Evolutionary conservation across 2,888 invertebrate species (phyloP), one percentile per base, ranked within the genome.

Genomic region (Lithophane leautieri): DNA sequence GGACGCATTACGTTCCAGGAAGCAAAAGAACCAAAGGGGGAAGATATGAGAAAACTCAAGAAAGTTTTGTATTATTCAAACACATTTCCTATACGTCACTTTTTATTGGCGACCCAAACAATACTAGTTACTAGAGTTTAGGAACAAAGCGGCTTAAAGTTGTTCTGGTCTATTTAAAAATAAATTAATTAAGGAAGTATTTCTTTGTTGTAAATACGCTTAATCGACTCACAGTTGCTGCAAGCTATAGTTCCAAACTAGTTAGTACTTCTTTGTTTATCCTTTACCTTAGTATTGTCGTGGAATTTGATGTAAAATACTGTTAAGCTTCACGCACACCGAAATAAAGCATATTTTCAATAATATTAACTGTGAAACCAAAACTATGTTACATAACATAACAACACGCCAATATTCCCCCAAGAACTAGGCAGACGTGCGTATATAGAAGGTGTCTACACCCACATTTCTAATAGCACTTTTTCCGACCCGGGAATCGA

Each of bases 81-180:
- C 42, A 67, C 0, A 42, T 56, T 58, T 58, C 25, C 4, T 16
- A 19, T 54, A 50, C 0, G 22, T 34, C 42, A 50, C n/a, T 52
- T 52, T 25, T 54, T 68, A 78, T 68, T 67, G 58, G 58, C 12
- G 47, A 60, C 4, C 2, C 11, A 16, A 72, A 65, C 40, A 67
- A 50, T 34, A 42, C 52, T 19, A 11, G 11, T 42, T 12, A 16
- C 22, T 16, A 16, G 0, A 76, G 47, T 65, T 50, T 1, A 54
- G 60, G 25, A 69, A 82, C 60, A 60, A 69, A 60, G 25, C 34
- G 22, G 47, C 54, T 60, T 34, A 34, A 71, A 82, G 58, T 54
- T 71, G 58, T 71, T 63, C 42, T 42, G 34, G 47, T 44, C 63
- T 76, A 78, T 63, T 80, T 84, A 71, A 73, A 83, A 77, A 71